Conservation (phyloP, 2,113 vertebrate genomes). For the Phalacrocorax pelagicus region DNA sequence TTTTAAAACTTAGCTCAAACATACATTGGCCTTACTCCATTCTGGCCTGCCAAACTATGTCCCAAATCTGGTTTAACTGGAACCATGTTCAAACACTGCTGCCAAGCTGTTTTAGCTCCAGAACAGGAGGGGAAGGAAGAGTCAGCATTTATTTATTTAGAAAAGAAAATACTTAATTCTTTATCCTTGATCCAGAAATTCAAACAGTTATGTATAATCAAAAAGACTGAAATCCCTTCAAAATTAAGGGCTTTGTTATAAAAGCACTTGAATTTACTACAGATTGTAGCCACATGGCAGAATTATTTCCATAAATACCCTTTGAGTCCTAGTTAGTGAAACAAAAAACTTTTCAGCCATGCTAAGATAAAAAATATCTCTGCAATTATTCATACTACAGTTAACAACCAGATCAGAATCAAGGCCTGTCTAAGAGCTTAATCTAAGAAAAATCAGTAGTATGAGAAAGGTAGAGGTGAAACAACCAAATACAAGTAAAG, state of each 20-base stretch:
- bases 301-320: background rate
- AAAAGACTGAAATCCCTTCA: constrained; percentile 31
- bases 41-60: background rate
- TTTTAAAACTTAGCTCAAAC: background rate
- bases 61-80: constrained; percentile 41
- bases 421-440: background rate
- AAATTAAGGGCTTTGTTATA: constrained; percentile 19
- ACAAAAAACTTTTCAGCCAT: background rate
- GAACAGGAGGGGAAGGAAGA: constrained; percentile 1
- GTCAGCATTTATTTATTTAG: background rate
- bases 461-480: background rate
- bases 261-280: constrained; percentile 33
- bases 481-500: background rate
- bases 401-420: background rate
- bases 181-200: constrained; percentile 27
- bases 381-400: background rate
- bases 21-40: background rate
- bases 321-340: background rate
- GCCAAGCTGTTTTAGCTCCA: constrained; percentile 18
- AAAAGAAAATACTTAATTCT: background rate
- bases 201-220: background rate
- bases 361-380: constrained; percentile 1
- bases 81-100: background rate
- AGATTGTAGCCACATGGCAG: constrained; percentile 33
- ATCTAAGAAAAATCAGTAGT: background rate